Evolutionary conservation across 2,113 vertebrate species (phyloP), one percentile per base, ranked within the genome.

Genomic region (Xyliphius kryptos): DNA sequence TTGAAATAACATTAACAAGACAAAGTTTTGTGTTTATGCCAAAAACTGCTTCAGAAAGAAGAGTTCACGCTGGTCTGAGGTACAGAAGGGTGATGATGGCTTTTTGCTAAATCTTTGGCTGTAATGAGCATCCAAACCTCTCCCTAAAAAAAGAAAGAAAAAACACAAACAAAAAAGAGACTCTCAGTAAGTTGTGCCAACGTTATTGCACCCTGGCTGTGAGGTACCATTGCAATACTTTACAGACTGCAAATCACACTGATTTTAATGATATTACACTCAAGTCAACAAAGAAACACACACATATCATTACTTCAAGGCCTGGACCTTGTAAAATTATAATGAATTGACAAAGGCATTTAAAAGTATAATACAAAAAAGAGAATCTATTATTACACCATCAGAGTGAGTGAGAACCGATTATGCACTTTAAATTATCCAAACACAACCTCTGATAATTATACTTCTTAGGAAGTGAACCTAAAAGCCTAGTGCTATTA

Each of bases 1-100:
- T 69, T 54, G 59, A 62, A 71, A 68, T 71, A 62, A 69, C 73
- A 75, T 71, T 73, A 73, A 60, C 62, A 21, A 60, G 22, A 55
- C 43, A 46, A 75, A 71, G 56, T 71, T 75, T 66, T 2, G 9
- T 57, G 62, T 70, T 61, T 66, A 73, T 7, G 56, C 46, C 15
- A 48, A 59, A 60, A 15, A 67, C 47, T 55, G 56, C 40, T 57
- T 57, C 46, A 12, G 60, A 15, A 65, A 68, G 44, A 38, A n/a
- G 6, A 37, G 43, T 15, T 59, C 16, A 52, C 59, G 60, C 43
- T 26, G 56, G 55, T 20, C 43, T 9, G 16, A 21, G 9, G 62
- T 21, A 46, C 14, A 15, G 16, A 43, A 20, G 51, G 50, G 54
- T 41, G 64, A 49, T 40, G 59, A 68, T 63, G 36, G 52, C 59